These are phyloP conservation scores for Brenthis daphne DNA, from an alignment of 2,888 invertebrate genomes.

Conservation along the genomic window DNA sequence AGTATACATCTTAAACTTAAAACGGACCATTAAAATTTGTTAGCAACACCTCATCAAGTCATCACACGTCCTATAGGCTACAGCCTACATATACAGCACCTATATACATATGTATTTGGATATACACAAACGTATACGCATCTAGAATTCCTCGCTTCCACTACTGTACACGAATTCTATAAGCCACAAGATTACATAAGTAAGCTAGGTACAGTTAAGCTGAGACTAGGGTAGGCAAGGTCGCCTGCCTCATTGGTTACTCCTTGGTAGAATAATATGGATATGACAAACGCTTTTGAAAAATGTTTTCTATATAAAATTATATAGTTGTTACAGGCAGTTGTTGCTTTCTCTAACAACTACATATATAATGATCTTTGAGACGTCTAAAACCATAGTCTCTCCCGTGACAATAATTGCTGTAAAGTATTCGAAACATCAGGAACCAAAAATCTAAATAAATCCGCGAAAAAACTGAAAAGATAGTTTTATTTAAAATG, in stretches of 20 bases:
- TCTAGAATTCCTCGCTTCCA: conserved; percentile 16
- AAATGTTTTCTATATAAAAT: neutral
- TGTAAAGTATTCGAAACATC: no score
- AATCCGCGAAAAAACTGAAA: no score
- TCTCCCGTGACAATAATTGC: no score
- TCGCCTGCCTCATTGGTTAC: conserved; percentile 57
- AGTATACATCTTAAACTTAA: no score
- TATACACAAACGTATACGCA: conserved; percentile 21
- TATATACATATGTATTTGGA: conserved; percentile 7
- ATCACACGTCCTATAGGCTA: neutral
- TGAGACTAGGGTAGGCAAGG: conserved; percentile 68
- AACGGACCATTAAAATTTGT: no score
- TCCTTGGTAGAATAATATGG: conserved; percentile 38
- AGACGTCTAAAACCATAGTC: no score
- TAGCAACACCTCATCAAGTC: no score
- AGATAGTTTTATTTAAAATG: no score
- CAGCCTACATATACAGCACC: neutral
- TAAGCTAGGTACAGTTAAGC: conserved; percentile 51
- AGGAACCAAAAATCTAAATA: no score
- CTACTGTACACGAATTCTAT: conserved; percentile 30
- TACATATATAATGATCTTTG: no score
- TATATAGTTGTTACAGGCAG: no score
- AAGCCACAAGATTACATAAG: conserved; percentile 38
- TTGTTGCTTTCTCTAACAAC: no score
- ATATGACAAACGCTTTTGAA: conserved; percentile 41